These are phyloP conservation scores for Aphelenchoides fujianensis DNA, from an alignment of 1,140 invertebrate genomes.

Conservation along the genomic window DNA sequence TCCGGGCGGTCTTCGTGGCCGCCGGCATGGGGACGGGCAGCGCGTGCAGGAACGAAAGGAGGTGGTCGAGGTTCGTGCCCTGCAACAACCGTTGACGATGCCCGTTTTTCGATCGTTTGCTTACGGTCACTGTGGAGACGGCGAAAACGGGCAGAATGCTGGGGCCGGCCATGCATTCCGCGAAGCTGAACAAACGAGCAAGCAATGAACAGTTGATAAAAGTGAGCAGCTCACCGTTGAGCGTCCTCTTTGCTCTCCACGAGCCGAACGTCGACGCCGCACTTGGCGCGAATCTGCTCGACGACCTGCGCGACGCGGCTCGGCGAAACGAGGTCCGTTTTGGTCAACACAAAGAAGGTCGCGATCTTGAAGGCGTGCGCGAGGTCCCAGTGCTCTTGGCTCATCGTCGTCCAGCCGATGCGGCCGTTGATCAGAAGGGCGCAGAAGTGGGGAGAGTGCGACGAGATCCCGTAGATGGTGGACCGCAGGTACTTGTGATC, in stretches of 20 bases:
- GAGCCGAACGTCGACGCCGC: conserved; percentile 2
- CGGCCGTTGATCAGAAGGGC: conserved; percentile 78
- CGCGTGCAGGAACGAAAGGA: conserved; percentile 76
- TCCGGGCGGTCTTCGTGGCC: not conserved
- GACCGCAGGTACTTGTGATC: conserved; percentile 92
- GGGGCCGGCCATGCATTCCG: conserved; percentile 58
- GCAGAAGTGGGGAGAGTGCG: conserved; percentile 88
- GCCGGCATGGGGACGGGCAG: conserved; percentile 64
- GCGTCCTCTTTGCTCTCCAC: conserved; percentile 14
- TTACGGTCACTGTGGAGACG: conserved; percentile 81
- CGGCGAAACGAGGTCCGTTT: conserved; percentile 72
- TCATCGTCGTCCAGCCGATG: conserved; percentile 63
- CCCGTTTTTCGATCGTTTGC: not conserved
- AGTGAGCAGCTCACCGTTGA: conserved; percentile 5
- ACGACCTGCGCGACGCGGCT: conserved; percentile 32
- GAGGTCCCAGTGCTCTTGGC: conserved; percentile 76
- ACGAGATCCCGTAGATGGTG: conserved; percentile 86
- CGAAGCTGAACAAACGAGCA: conserved; percentile 35
- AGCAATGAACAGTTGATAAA: conserved; percentile 4
- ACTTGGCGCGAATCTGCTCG: conserved; percentile 18
- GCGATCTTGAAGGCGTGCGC: conserved; percentile 80
- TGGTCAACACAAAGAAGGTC: conserved; percentile 83
- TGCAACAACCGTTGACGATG: not conserved
- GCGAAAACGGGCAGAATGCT: conserved; percentile 79
- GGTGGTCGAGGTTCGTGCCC: conserved; percentile 72